A percentile compares a stretch with the other conserved stretches of the same genome.
Conservation (phyloP, 2,797 vertebrate genomes). For the Oreochromis grahami region DNA sequence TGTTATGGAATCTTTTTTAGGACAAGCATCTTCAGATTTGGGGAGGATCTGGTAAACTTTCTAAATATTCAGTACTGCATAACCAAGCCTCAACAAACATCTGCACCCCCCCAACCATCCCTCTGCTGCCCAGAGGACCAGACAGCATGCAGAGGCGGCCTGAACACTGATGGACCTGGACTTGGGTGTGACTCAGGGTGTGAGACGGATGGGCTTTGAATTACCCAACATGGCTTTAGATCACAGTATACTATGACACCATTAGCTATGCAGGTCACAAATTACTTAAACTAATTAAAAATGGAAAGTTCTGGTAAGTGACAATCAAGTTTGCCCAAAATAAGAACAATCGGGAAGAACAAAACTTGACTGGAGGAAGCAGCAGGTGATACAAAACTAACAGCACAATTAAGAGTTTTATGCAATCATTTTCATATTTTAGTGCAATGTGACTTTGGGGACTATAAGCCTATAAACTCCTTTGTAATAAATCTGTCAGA, state of each 20-base stretch:
- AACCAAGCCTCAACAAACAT: constrained; percentile 10
- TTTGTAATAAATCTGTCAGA: background rate
- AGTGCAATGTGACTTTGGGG: constrained; percentile 7
- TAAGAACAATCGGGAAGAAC: background rate
- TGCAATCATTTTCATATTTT: background rate
- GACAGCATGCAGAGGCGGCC: background rate
- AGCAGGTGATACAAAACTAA: constrained; percentile 49
- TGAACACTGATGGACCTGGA: constrained; percentile 15
- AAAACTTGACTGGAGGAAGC: background rate
- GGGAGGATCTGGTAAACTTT: constrained; percentile 72
- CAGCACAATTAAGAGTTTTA: constrained; percentile 20
- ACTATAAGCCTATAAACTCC: background rate
- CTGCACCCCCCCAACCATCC: background rate
- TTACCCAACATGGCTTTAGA: background rate
- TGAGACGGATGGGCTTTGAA: background rate
- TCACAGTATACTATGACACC: background rate
- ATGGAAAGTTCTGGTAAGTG: background rate
- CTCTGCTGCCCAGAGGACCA: constrained; percentile 37
- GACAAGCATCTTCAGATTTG: constrained; percentile 74
- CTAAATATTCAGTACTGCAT: constrained; percentile 51
- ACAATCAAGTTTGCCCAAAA: background rate
- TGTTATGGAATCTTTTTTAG: constrained; percentile 84
- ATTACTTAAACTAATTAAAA: background rate
- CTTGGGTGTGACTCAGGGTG: background rate
- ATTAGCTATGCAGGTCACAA: background rate